These are phyloP conservation scores for Monodelphis domestica DNA, from an alignment of 2,797 vertebrate genomes.

Conservation along the genomic window DNA sequence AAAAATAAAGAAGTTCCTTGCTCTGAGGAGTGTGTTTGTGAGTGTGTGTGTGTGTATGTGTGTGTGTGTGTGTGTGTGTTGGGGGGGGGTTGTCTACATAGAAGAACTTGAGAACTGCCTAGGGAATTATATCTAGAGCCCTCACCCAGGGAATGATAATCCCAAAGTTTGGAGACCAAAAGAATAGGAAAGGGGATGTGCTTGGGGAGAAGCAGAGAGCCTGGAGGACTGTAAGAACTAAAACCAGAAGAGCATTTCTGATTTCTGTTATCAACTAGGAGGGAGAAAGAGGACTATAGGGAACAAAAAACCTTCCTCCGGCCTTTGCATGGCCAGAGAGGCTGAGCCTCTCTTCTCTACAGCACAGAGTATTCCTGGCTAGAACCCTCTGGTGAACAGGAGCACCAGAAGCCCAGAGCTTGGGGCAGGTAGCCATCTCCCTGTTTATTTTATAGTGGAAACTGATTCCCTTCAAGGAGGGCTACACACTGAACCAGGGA, in stretches of 20 bases:
- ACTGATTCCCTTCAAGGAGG: too few species aligned
- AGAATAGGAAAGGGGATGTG: background rate
- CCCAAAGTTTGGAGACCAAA: too few species aligned
- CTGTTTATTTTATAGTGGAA: too few species aligned
- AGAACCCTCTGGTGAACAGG: too few species aligned
- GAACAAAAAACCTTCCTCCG: background rate
- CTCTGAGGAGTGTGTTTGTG: background rate
- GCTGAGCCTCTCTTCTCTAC: background rate
- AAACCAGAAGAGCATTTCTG: background rate
- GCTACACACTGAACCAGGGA: too few species aligned
- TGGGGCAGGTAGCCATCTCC: too few species aligned
- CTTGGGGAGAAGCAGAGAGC: background rate
- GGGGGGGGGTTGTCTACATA: too few species aligned
- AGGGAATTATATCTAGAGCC: background rate
- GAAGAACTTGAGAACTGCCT: background rate
- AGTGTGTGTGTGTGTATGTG: too few species aligned
- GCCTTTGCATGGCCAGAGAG: background rate
- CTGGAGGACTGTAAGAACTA: background rate
- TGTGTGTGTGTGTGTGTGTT: too few species aligned
- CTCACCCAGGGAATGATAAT: too few species aligned
- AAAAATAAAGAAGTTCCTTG: background rate
- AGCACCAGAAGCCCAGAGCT: background rate
- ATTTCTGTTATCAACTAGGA: background rate
- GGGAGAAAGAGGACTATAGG: background rate
- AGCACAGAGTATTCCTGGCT: rapidly evolving